Evolutionary conservation across 2,888 invertebrate species (phyloP), one percentile per base, ranked within the genome.

Genomic region (Drosophila nr. fundita): DNA sequence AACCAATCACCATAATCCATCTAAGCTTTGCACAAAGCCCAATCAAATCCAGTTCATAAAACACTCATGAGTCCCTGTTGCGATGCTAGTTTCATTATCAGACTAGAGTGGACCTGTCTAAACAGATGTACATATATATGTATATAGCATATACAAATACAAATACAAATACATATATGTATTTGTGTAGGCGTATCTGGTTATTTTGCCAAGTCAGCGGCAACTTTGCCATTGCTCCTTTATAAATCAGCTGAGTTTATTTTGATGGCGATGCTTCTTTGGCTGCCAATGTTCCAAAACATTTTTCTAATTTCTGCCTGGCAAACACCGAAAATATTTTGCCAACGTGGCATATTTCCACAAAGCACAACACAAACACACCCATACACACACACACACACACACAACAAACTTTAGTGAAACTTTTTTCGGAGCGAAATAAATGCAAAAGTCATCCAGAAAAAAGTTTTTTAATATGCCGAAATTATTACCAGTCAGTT

Each of bases 31-130:
- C 59, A 73, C 65, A 63, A 76, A 74, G 58, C 63, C 49, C 75
- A 75, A 73, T 83, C 62, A 81, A 73, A 87, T 87, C 76, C 74
- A 85, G 86, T 79, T 74, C 76, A 78, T 84, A 72, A 82, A 87
- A 68, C 93, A 98, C 98, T 82, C 97, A 42, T 42, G 40, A 55
- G 65, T 29, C 52, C 45, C 38, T 27, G 36, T 21, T 36, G 18
- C 40, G 52, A 53, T 55, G 32, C 45, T 45, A 55, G 57, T 57
- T 66, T 73, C 59, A 53, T 60, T 76, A 67, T 62, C 68, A 10
- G 36, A 53, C 32, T 36, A 52, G 8, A 52, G 55, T 32, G 54
- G 61, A 73, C 62, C 66, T 71, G 74, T 24, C 57, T 32, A 38
- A 52, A 57, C 58, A 58, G 34, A 48, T 63, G 49, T 40, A 34